These are phyloP conservation scores for Muntiacus muntjak DNA, from an alignment of 2,113 vertebrate genomes.

Conservation along the genomic window DNA sequence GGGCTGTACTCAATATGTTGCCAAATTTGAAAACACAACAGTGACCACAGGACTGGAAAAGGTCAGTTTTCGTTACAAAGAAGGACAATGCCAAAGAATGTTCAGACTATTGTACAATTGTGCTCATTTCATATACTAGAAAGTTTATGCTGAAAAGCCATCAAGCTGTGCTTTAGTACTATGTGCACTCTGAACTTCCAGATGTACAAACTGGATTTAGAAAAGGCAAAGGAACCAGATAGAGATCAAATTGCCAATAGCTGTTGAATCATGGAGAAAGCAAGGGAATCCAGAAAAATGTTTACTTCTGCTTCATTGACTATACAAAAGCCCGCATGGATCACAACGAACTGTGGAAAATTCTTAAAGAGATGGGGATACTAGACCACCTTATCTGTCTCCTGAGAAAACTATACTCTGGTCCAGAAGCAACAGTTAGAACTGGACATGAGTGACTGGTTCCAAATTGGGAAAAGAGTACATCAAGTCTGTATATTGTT, in stretches of 20 bases:
- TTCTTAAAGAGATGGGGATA: neutral
- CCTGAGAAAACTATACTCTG: rapidly evolving
- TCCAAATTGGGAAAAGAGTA: neutral
- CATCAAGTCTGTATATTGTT: neutral
- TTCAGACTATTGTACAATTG: neutral
- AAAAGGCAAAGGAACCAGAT: neutral
- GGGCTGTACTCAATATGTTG: neutral
- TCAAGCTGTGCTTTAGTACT: neutral
- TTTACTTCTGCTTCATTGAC: neutral
- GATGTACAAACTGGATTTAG: neutral
- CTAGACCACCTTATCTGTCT: neutral
- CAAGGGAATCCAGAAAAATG: neutral
- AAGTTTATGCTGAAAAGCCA: neutral
- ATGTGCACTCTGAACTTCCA: neutral
- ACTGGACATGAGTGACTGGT: neutral
- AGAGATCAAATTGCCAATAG: neutral
- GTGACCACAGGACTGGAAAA: neutral
- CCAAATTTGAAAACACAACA: neutral
- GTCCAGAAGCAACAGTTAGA: neutral
- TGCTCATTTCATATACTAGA: neutral
- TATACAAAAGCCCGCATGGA: neutral
- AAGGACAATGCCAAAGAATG: neutral
- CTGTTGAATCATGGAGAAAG: neutral
- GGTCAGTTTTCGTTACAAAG: neutral
- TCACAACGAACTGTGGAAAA: neutral